Evolutionary conservation across 2,113 vertebrate species (phyloP).

Genomic region (Myotis lucifugus): DNA sequence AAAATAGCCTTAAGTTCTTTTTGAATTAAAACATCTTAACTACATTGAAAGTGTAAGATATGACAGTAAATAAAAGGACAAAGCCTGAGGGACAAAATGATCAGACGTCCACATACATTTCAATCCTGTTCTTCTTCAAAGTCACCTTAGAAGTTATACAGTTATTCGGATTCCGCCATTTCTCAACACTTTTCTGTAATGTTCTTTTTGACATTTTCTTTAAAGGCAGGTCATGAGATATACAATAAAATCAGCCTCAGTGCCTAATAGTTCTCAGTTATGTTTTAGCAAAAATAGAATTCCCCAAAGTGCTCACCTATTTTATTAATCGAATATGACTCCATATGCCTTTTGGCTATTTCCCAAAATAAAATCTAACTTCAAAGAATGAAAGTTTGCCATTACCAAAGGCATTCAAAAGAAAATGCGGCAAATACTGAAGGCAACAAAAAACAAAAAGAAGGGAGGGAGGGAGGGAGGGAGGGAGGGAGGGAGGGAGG

Average conservation of each 20-base stretch:
- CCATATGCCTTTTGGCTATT: constrained; percentile 43
- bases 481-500: neutral
- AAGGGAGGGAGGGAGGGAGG: neutral
- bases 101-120: neutral
- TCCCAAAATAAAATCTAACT: constrained; percentile 56
- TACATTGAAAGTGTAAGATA: neutral
- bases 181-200: neutral
- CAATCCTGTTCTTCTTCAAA: neutral
- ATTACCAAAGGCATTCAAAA: constrained; percentile 26
- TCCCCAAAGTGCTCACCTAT: constrained; percentile 17
- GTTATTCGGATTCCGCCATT: neutral
- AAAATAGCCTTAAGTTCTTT: neutral
- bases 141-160: neutral
- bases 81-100: neutral
- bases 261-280: constrained; percentile 31
- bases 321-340: constrained; percentile 41
- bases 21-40: neutral
- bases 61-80: neutral
- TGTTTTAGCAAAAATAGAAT: constrained; percentile 45
- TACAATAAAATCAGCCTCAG: constrained; percentile 36
- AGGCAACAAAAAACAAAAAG: neutral
- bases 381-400: constrained; percentile 35
- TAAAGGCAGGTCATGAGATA: constrained; percentile 26
- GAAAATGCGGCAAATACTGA: neutral
- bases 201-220: constrained; percentile 55